Percentiles rank a stretch among this genome's conserved stretches.
Evolutionary conservation across 2,888 invertebrate species (phyloP).

Genomic region (Aricia artaxerxes): DNA sequence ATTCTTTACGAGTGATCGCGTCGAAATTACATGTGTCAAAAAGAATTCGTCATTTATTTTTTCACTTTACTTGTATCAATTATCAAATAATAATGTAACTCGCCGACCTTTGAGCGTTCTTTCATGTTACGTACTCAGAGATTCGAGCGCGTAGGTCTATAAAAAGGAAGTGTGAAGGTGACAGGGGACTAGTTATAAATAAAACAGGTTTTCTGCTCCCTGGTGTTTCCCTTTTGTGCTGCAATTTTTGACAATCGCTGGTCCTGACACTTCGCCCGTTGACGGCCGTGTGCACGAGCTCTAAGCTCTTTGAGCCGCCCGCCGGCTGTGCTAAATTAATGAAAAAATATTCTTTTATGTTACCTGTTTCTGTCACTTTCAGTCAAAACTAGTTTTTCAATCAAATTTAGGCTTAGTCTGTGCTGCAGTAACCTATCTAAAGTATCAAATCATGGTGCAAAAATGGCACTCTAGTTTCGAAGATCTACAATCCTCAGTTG

Average conservation of each 20-base stretch:
- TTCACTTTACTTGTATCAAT: constrained; percentile 2
- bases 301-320: constrained; percentile 31
- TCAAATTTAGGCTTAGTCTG: background rate
- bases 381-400: constrained; percentile 1
- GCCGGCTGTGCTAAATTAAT: constrained; percentile 24
- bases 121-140: constrained; percentile 31
- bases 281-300: constrained; percentile 41
- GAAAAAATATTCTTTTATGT: constrained; percentile 25
- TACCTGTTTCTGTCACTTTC: constrained; percentile 19
- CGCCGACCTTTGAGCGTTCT: constrained; percentile 32
- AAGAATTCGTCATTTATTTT: constrained; percentile 26
- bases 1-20: background rate
- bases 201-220: constrained; percentile 51
- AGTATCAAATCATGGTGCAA: background rate
- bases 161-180: constrained; percentile 36
- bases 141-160: constrained; percentile 33
- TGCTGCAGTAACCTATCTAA: background rate
- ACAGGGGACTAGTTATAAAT: constrained; percentile 44
- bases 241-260: constrained; percentile 54
- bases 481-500: background rate
- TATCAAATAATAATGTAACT: constrained; percentile 31
- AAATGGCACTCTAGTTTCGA: background rate
- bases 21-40: constrained; percentile 11
- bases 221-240: constrained; percentile 50
- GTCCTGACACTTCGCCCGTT: constrained; percentile 48